Percentiles rank a stretch among this genome's conserved stretches.
phyloP scores from a whole-genome alignment of 2,113 vertebrate species.

The Paratilapia polleni region DNA sequence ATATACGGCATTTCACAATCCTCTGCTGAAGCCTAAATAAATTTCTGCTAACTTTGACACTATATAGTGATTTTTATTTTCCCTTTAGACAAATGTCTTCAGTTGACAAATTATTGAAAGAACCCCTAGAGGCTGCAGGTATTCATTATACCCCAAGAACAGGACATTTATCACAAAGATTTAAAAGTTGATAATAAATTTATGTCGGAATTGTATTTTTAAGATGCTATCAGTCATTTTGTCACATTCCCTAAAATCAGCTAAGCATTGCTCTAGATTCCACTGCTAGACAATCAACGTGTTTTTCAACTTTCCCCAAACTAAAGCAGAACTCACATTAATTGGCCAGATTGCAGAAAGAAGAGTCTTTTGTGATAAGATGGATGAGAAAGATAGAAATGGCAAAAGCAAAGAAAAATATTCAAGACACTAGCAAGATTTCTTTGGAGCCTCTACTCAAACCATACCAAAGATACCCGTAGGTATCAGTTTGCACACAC shows the following conservation, averaged over 20 bases:
- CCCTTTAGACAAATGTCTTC: conserved; percentile 46
- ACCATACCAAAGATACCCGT: background rate
- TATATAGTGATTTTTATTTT: conserved; percentile 53
- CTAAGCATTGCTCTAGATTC: background rate
- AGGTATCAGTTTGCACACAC: conserved; percentile 9
- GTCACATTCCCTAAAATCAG: conserved; percentile 22
- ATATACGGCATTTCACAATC: background rate
- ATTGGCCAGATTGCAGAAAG: background rate
- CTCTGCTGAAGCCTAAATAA: background rate
- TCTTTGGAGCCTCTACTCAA: conserved; percentile 7
- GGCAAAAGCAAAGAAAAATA: conserved; percentile 9
- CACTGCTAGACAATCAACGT: background rate
- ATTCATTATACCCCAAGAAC: conserved; percentile 63
- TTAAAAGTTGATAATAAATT: conserved; percentile 65
- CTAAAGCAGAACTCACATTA: background rate
- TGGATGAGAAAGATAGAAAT: background rate
- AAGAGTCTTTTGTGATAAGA: background rate
- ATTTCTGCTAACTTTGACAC: conserved; percentile 21
- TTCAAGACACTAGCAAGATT: background rate
- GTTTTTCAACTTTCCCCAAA: background rate
- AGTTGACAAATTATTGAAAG: conserved; percentile 61
- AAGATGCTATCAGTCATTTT: conserved; percentile 58
- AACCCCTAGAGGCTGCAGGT: conserved; percentile 53
- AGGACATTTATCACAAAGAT: conserved; percentile 66
- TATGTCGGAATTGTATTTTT: conserved; percentile 66